Evolutionary conservation across 2,113 vertebrate species (phyloP).

Genomic region (Upupa epops): DNA sequence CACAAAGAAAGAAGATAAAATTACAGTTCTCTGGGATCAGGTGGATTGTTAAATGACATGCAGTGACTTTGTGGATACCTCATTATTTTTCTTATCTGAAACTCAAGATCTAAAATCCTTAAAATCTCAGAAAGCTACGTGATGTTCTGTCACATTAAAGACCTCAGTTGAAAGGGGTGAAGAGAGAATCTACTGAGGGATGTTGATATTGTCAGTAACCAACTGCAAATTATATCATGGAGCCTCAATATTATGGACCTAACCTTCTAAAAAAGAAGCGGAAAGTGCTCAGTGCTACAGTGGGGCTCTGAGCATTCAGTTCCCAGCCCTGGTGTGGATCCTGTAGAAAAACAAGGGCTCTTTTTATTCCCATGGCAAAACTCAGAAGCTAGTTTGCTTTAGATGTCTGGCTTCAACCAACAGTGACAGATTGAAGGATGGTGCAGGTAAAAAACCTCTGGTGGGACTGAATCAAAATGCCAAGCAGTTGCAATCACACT

Average conservation of each 20-base stretch:
- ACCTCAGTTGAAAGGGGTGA: neutral
- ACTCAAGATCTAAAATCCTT: neutral
- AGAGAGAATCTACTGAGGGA: neutral
- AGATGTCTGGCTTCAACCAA: neutral
- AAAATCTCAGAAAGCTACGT: neutral
- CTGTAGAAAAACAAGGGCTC: neutral
- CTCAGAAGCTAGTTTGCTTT: neutral
- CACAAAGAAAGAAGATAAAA: neutral
- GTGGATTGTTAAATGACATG: rapidly evolving
- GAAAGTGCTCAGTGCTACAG: neutral
- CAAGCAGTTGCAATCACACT: neutral
- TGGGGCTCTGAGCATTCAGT: neutral
- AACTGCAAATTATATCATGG: neutral
- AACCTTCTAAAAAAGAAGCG: neutral
- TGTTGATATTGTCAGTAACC: neutral
- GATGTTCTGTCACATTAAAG: neutral
- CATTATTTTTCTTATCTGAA: neutral
- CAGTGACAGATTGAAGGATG: neutral
- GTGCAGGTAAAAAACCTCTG: constrained; percentile 1
- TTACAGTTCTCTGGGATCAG: neutral
- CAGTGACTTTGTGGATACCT: neutral
- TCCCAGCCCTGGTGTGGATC: neutral
- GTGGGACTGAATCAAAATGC: neutral
- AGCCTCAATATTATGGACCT: neutral
- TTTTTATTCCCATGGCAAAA: neutral